Base-by-base conservation (phyloP, 2,797 vertebrate species). In the Ispidina lecontei region DNA sequence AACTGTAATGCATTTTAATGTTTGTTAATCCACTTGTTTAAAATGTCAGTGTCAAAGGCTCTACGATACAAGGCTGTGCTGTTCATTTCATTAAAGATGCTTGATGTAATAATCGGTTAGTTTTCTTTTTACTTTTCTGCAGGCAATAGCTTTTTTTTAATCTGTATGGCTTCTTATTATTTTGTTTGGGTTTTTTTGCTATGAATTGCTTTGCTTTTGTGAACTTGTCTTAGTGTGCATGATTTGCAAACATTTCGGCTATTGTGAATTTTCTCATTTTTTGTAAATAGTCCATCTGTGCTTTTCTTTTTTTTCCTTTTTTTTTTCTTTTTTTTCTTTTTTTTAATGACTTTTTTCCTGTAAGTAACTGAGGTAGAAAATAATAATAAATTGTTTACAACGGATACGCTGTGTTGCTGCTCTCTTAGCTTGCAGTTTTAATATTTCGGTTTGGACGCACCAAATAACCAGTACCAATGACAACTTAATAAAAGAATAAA, bases 361-460 rank as follows among this genome's bases (percentile, higher is more conserved):
- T 97, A 97, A 97, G 96, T 94, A 96, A 96, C 95, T 41, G 90
- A 98, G 97, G 97, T 97, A 98, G 97, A 97, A 95, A 95, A 95
- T 78, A 76, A 96, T 95, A 97, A 97, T 98, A 98, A 98, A 97
- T 97, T 88, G 96, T 97, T 97, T 98, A 95, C 97, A 96, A 96
- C 7, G 86, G 97, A 97, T 84, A 23, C 96, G 95, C 96, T 97
- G 96, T 97, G 96, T 98, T 96, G 96, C 97, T 96, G 93, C 97
- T 89, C 96, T 97, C 96, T 97, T 96, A 98, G 97, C 97, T 96
- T 96, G 93, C 91, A 96, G 95, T 90, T 44, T 87, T 80, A 82
- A 89, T 72, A 59, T 65, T 93, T 82, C 35, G 91, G 85, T 96
- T 96, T 95, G 96, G 93, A 91, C 1, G 31, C 82, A 51, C 91